Conservation (phyloP, 1,140 invertebrate species). For the Cotesia typhae region DNA sequence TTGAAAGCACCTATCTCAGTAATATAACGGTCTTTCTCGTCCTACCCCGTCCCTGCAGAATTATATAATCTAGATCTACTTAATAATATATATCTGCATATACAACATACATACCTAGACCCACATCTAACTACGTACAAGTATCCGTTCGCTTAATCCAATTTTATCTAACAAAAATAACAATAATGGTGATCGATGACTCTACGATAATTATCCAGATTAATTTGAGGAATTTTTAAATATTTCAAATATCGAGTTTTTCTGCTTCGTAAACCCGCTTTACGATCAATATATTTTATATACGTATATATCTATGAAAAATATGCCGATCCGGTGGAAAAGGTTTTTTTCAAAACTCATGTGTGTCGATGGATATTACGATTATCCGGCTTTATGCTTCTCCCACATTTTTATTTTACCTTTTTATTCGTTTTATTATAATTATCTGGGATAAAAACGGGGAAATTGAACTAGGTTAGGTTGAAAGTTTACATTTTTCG, state of each 20-base stretch:
- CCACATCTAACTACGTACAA: neutral
- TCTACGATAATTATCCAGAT: too few relatives aligned
- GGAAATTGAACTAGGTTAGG: neutral
- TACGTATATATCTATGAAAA: constrained; percentile 12
- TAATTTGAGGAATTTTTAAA: too few relatives aligned
- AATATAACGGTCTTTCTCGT: constrained; percentile 7
- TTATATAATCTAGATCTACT: constrained; percentile 7
- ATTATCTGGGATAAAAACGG: constrained; percentile 17
- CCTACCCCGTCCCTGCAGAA: neutral
- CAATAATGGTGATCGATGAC: neutral
- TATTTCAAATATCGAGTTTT: constrained; percentile 6
- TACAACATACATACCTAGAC: neutral
- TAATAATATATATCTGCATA: too few relatives aligned
- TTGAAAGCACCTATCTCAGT: constrained; percentile 17
- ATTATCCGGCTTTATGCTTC: constrained; percentile 32
- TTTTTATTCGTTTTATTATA: constrained; percentile 16
- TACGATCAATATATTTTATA: constrained; percentile 35
- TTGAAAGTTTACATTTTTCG: too few relatives aligned
- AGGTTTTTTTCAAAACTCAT: constrained; percentile 20
- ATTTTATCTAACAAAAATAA: too few relatives aligned
- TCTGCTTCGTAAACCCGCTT: constrained; percentile 31
- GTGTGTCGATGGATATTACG: constrained; percentile 38
- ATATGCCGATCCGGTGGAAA: constrained; percentile 20
- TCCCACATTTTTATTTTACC: constrained; percentile 14
- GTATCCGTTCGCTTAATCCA: constrained; percentile 1